Base-by-base conservation (phyloP, 2,797 vertebrate genomes). In the Tokudaia tokunoshimensis region DNA sequence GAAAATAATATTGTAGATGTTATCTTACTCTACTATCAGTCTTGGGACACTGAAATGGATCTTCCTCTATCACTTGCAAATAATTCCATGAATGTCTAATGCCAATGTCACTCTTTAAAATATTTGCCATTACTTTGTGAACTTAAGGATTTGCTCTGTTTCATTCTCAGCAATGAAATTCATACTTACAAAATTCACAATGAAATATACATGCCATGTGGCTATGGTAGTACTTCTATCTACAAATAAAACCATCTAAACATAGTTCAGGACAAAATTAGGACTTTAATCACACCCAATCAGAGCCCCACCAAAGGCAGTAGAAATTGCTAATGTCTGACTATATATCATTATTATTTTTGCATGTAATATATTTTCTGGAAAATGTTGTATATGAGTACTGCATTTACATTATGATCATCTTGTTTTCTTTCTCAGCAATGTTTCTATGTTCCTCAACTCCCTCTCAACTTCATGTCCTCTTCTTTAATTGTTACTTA, bases 181-280 rank as follows among this genome's bases (percentile, higher is more conserved):
- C n/a, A 17, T 80, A 72, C n/a, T 82, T 96, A 59, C 6, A 41
- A 37, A 94, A 76, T 17, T 91, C 55, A 86, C 59, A 55, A 92
- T 74, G 57, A 79, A 87, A 86, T 75, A 65, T 9, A 13, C 75
- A 0, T 79, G 37, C 24, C n/a, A 3, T 85, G 14, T 92, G 89
- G 63, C 55, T n/a, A 91, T 84, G 89, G 91, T 59, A 50, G 81
- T 81, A 78, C 85, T 82, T 80, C 84, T 86, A 24, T 95, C 63
- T 83, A 29, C 24, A 87, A 37, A 67, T 94, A 81, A 92, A 96
- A 96, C 74, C 82, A 44, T 90, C 74, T 47, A 57, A 95, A 96
- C 13, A 94, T 91, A n/a, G 81, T 96, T 93, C 29, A 90, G 7
- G 86, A 63, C 17, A 74, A 86, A 89, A 85, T 52, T 26, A 90